These are phyloP conservation scores for Gobio occitaniae DNA, from an alignment of 2,797 vertebrate genomes.

Conservation along the genomic window DNA sequence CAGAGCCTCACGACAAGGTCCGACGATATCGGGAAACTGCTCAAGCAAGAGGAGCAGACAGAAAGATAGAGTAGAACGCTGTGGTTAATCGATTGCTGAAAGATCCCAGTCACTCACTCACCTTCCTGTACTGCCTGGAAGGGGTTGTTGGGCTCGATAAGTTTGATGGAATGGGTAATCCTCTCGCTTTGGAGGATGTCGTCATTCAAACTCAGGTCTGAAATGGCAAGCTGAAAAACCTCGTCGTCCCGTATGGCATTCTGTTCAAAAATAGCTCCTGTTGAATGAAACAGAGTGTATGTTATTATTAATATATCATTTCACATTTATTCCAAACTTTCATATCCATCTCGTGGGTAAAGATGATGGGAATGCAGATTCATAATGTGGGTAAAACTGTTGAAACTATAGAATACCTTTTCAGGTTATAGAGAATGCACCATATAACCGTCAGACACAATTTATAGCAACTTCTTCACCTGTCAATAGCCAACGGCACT, in stretches of 20 bases:
- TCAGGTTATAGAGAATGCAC: background rate
- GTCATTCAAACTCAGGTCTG: slow-evolving; percentile 90
- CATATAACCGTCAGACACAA: background rate
- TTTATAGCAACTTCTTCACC: slow-evolving; percentile 1
- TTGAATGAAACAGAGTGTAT: slow-evolving; percentile 35
- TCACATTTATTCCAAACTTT: background rate
- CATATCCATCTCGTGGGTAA: no score
- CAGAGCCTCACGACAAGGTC: slow-evolving; percentile 8
- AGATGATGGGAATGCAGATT: background rate
- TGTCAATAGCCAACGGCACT: slow-evolving; percentile 9
- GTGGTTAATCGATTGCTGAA: slow-evolving; percentile 41
- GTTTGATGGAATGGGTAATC: slow-evolving; percentile 91
- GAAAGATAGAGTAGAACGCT: slow-evolving; percentile 37
- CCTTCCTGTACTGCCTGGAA: slow-evolving; percentile 93
- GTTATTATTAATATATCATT: background rate
- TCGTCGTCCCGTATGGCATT: slow-evolving; percentile 88
- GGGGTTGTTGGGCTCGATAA: slow-evolving; percentile 89
- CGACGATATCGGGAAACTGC: slow-evolving; percentile 1
- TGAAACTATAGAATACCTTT: background rate
- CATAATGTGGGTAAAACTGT: background rate
- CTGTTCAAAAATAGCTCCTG: slow-evolving; percentile 92
- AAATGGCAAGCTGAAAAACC: slow-evolving; percentile 89
- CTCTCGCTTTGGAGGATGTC: slow-evolving; percentile 92
- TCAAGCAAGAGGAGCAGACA: slow-evolving; percentile 17
- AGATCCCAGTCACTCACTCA: slow-evolving; percentile 70